Percentiles rank a stretch among this genome's conserved stretches.
These are phyloP conservation scores for Cylloceria caligata DNA, from an alignment of 2,888 invertebrate species.

Conservation along the genomic window DNA sequence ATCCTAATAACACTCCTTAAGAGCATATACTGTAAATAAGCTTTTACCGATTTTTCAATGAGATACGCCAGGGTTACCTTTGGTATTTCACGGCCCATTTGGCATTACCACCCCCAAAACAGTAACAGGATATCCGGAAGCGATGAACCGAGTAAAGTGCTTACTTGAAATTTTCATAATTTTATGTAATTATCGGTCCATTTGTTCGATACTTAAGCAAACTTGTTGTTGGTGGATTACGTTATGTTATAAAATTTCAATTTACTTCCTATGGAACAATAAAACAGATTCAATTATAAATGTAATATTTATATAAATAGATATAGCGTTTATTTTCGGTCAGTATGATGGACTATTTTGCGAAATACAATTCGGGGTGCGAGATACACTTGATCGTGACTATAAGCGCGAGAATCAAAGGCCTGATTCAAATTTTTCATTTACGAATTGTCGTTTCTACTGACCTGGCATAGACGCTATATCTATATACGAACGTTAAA, in stretches of 20 bases:
- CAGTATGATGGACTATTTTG: no score
- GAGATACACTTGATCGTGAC: no score
- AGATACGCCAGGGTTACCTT: constrained; percentile 22
- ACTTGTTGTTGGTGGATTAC: not conserved
- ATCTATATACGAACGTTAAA: no score
- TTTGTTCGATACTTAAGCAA: not conserved
- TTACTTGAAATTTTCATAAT: not conserved
- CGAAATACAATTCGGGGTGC: no score
- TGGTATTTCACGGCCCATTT: constrained; percentile 34
- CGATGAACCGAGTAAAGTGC: not conserved
- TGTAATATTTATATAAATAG: not conserved
- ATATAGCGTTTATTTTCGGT: no score
- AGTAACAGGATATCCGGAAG: constrained; percentile 38
- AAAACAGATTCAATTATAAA: not conserved
- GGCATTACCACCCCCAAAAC: constrained; percentile 22
- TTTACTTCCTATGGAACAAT: not conserved
- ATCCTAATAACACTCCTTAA: not conserved
- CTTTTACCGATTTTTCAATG: constrained; percentile 21
- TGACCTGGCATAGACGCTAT: no score
- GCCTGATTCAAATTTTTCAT: no score
- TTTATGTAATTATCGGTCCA: not conserved
- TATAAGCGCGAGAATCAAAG: no score
- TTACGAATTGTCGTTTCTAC: no score
- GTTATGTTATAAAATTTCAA: not conserved
- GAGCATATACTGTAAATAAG: constrained; percentile 1